Base-by-base conservation (phyloP, 2,113 vertebrate species). In the Vulpes ferrilata region DNA sequence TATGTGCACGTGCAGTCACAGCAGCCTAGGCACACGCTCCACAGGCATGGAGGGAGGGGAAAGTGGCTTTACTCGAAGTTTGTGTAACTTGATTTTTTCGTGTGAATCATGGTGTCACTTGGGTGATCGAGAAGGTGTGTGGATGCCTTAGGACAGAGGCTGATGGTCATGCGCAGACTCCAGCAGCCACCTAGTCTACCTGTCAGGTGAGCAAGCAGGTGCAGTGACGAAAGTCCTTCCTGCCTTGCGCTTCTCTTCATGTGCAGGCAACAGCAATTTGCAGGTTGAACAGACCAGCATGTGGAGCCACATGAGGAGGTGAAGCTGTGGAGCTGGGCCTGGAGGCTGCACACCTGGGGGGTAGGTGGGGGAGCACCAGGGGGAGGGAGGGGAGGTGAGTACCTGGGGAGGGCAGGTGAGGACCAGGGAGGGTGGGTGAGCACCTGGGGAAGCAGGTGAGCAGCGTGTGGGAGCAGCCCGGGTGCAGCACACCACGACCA, bases 171-270 rank as follows among this genome's bases (percentile, higher is more conserved):
- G 16, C 10, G 7, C 9, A 9, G 57, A 23, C 59, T 35, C 38
- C 12, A 23, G 13, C 7, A 15, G 65, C 65, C 32, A 4, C 16
- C 16, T 17, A n/a, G 65, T n/a, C 27, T n/a, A 30, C 5, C 10
- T 0, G 13, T n/a, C 19, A 7, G 30, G 53, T 1, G 1, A 85
- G 65, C 32, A n/a, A 19, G 3, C 7, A n/a, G 65, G 32, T 17
- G 65, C 65, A 19, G 32, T 7, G 65, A n/a, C 32, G 65, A 19
- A 9, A n/a, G 16, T n/a, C 65, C 32, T n/a, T n/a, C 65, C 65
- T n/a, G 32, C 32, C 7, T 7, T 17, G 15, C 8, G 65, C 19
- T 69, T 69, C 65, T 69, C 32, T 69, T n/a, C 16, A 10, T 19
- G 1, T 4, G 32, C 9, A 16, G 32, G 16, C 65, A 9, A n/a